Evolutionary conservation across 2,797 vertebrate species (phyloP).

Genomic region (Apodemus agrarius): DNA sequence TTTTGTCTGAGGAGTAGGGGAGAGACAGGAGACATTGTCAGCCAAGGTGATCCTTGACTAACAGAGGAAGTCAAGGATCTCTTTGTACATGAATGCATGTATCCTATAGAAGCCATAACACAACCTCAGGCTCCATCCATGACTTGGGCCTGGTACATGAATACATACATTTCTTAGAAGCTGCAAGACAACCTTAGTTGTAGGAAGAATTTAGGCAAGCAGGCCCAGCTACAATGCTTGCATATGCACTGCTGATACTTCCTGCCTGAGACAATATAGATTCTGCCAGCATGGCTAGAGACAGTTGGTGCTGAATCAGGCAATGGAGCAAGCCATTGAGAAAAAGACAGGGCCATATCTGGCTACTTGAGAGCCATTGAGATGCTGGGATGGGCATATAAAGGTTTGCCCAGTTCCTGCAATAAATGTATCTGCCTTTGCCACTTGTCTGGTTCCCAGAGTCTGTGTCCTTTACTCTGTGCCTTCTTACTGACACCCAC

Average conservation of each 20-base stretch:
- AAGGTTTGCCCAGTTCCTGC: neutral
- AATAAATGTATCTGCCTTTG: neutral
- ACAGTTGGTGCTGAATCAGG: neutral
- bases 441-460: neutral
- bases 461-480: neutral
- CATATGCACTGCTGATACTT: neutral
- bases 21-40: neutral
- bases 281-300: neutral
- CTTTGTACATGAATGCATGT: neutral
- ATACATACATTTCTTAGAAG: neutral
- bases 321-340: neutral
- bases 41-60: fast-evolving
- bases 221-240: neutral
- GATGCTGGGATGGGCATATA: neutral
- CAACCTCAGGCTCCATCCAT: neutral
- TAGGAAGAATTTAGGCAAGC: neutral
- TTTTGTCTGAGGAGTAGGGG: neutral
- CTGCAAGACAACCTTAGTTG: neutral
- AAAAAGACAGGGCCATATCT: neutral
- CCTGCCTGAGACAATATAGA: neutral
- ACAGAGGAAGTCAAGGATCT: neutral
- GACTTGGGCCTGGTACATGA: too few relatives aligned
- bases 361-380: neutral
- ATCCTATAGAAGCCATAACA: neutral
- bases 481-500: neutral